Evolutionary conservation across 2,113 vertebrate genomes (phyloP), one percentile per base, ranked within the genome.

Genomic region (Numenius arquata): DNA sequence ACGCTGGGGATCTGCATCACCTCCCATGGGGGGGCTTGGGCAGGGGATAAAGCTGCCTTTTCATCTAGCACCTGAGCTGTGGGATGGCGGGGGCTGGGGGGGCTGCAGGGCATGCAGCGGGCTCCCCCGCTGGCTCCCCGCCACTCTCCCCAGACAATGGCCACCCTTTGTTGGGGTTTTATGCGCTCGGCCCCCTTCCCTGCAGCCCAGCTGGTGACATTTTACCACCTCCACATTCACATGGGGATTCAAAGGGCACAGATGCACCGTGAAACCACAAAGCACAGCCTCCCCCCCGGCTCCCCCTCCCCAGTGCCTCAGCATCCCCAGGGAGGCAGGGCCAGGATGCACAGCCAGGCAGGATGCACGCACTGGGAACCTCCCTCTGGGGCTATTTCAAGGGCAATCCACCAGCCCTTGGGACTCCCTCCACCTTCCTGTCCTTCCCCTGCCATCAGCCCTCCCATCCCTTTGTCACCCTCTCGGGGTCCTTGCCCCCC

Each of bases 191-290:
- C 92, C 82, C 68, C 72, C 59, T 90, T 96, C 72, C 59, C 71
- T 0, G 3, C 13, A 1, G 89, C 88, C 96, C 96, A 96, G 96
- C 97, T 85, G 95, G 96, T 96, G 96, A 95, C 90, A 96, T 97
- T 97, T 97, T 95, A 93, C 96, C 94, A 95, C 95, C 94, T 96
- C 96, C 92, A 96, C 92, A 78, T 94, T 90, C 96, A 36, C 96
- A 84, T 48, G 75, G 71, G 83, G 88, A 95, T 90, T 97, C 92
- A 97, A 97, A 97, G 95, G 96, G 70, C 84, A 75, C 91, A 95
- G 95, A 96, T 93, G 93, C 85, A 76, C 79, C 16, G 11, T 82
- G 93, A 91, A 97, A 91, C 92, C 65, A 74, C 79, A 81, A 67
- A 84, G 73, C 21, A 0, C 65, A 40, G 88, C 68, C 9, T 58